Conservation (phyloP, 1,140 invertebrate species). For the Palaemon carinicauda region DNA sequence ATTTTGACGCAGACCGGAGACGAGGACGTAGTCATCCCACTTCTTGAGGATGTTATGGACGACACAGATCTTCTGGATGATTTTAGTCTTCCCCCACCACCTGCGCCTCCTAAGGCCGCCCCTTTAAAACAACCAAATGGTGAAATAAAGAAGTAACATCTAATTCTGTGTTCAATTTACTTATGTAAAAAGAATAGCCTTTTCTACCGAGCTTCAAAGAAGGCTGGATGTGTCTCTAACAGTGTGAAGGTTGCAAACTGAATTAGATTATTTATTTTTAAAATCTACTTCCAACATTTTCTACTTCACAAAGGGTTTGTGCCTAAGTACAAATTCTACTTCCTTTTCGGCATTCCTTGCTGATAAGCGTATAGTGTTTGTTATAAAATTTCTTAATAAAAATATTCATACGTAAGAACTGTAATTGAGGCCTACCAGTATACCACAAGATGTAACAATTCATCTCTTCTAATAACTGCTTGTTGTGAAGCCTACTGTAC, state of each 20-base stretch:
- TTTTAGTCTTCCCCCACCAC: not conserved
- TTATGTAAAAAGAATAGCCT: not conserved
- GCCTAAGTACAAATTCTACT: slow-evolving; percentile 5
- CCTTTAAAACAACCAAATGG: not conserved
- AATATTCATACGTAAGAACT: not conserved
- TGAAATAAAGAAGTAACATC: not conserved
- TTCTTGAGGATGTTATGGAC: not conserved
- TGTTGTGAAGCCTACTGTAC: no score
- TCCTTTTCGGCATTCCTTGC: slow-evolving; percentile 11
- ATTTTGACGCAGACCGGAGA: not conserved
- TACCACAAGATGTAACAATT: no score
- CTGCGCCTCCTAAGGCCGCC: not conserved
- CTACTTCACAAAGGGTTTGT: not conserved
- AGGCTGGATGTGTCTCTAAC: no score
- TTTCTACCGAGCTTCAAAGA: no score
- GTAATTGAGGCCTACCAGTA: not conserved
- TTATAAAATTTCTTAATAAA: slow-evolving; percentile 11
- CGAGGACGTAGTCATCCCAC: not conserved
- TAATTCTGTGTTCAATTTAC: not conserved
- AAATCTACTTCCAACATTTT: not conserved
- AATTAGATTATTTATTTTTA: not conserved
- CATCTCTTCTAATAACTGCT: no score
- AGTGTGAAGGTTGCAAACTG: not conserved
- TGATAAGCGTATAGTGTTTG: not conserved
- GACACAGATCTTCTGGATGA: not conserved